phyloP scores from a whole-genome alignment of 2,888 invertebrate species.

The Drosophila barbarae region DNA sequence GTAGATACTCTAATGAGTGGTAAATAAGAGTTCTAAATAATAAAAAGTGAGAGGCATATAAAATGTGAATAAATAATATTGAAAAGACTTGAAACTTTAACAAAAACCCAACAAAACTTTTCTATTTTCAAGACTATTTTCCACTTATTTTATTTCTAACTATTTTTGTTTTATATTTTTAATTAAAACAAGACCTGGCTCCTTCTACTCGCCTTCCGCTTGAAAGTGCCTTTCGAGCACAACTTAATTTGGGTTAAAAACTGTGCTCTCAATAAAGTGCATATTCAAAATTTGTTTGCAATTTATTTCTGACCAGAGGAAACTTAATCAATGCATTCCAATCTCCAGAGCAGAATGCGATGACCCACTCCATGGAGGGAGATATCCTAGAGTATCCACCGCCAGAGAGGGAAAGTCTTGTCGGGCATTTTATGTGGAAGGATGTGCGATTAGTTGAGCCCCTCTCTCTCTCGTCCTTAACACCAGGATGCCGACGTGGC shows the following conservation, averaged over 20 bases:
- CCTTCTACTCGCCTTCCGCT: not conserved
- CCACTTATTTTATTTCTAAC: not conserved
- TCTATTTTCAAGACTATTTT: not conserved
- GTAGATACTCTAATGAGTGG: not conserved
- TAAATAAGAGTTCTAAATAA: no score
- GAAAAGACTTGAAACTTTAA: not conserved
- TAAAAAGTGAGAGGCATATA: no score
- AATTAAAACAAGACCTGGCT: not conserved
- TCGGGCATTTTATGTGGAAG: slow-evolving; percentile 66
- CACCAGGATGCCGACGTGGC: slow-evolving; percentile 17
- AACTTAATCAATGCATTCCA: slow-evolving; percentile 35
- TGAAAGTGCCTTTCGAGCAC: slow-evolving; percentile 10
- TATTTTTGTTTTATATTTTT: slow-evolving; percentile 1
- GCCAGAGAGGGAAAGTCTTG: slow-evolving; percentile 14
- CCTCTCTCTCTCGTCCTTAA: not conserved
- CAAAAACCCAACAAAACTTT: not conserved
- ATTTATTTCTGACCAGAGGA: slow-evolving; percentile 28
- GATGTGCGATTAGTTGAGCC: slow-evolving; percentile 72
- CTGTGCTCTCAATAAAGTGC: slow-evolving; percentile 25
- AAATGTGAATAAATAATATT: no score
- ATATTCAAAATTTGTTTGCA: slow-evolving; percentile 31
- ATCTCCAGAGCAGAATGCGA: slow-evolving; percentile 23
- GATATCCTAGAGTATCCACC: slow-evolving; percentile 16
- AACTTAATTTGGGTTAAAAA: slow-evolving; percentile 21
- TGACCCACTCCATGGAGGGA: slow-evolving; percentile 7